Evolutionary conservation across 64 coral and sea anemone species (phyloP).

Genomic region (Cladopsammia gracilis): DNA sequence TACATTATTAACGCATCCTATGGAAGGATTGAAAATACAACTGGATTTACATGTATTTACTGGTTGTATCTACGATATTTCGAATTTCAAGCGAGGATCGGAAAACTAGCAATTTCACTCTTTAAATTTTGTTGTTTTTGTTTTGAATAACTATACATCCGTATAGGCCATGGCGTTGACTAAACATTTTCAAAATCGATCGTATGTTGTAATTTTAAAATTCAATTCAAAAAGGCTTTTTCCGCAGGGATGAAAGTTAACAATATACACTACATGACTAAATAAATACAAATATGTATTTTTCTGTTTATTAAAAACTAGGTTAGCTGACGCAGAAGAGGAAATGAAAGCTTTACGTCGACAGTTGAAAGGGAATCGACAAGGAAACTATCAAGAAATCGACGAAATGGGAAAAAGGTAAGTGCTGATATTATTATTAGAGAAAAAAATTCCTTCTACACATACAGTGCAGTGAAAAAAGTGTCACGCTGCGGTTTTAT

Average conservation of each 20-base stretch:
- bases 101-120: too few relatives aligned
- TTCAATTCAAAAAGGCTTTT: neutral
- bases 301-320: neutral
- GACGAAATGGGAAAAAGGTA: neutral
- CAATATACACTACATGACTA: neutral
- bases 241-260: neutral
- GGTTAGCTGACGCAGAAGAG: constrained; percentile 17
- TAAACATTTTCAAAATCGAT: too few relatives aligned
- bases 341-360: neutral
- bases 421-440: neutral
- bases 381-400: constrained; percentile 17
- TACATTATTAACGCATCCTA: too few relatives aligned
- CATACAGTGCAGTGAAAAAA: neutral
- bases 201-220: too few relatives aligned
- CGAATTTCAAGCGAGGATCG: too few relatives aligned
- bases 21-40: too few relatives aligned
- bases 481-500: constrained; percentile 1
- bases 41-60: too few relatives aligned
- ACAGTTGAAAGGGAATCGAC: constrained; percentile 12
- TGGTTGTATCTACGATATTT: too few relatives aligned
- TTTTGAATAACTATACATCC: too few relatives aligned
- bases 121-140: too few relatives aligned
- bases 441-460: neutral
- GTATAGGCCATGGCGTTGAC: too few relatives aligned
- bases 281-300: neutral